Base-by-base conservation (phyloP, 1,140 invertebrate genomes). In the Trichogramma pretiosum region DNA sequence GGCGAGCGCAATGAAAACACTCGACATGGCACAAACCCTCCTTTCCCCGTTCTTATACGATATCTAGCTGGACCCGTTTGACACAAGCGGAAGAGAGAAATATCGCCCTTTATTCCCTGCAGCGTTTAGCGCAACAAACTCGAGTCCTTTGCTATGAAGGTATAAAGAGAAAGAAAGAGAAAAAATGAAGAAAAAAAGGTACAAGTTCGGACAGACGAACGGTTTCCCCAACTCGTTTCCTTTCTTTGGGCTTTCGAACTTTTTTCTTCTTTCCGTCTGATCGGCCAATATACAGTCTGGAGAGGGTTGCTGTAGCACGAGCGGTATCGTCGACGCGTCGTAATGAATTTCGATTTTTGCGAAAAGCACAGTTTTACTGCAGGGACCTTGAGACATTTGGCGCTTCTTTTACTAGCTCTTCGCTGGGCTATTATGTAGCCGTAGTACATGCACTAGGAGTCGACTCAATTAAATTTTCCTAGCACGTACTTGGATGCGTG, bases 281-380 rank as follows among this genome's bases (percentile, higher is more conserved):
- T 28, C 34, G 18, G 40, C 39, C 28, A 34, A 36, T n/a, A n/a
- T n/a, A n/a, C n/a, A n/a, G n/a, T n/a, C n/a, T n/a, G n/a, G n/a
- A n/a, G n/a, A n/a, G n/a, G n/a, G n/a, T n/a, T n/a, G n/a, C n/a
- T n/a, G n/a, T n/a, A n/a, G n/a, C n/a, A 32, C 10, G 35, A 41
- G 36, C 48, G 36, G n/a, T 44, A 44, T 43, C 41, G 40, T 33
- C n/a, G n/a, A n/a, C n/a, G 48, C 16, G 41, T 28, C 48, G 36
- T 50, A 50, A 45, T 50, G 48, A 50, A 50, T 50, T 50, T 50
- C 48, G 42, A 50, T 50, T 50, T 45, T 36, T 37, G 41, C 35
- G 36, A 50, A 21, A n/a, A n/a, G n/a, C n/a, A n/a, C n/a, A n/a
- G n/a, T n/a, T n/a, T n/a, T n/a, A n/a, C n/a, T n/a, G n/a, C n/a